These are phyloP conservation scores for Gopherus evgoodei DNA, from an alignment of 2,113 vertebrate genomes.

Conservation along the genomic window DNA sequence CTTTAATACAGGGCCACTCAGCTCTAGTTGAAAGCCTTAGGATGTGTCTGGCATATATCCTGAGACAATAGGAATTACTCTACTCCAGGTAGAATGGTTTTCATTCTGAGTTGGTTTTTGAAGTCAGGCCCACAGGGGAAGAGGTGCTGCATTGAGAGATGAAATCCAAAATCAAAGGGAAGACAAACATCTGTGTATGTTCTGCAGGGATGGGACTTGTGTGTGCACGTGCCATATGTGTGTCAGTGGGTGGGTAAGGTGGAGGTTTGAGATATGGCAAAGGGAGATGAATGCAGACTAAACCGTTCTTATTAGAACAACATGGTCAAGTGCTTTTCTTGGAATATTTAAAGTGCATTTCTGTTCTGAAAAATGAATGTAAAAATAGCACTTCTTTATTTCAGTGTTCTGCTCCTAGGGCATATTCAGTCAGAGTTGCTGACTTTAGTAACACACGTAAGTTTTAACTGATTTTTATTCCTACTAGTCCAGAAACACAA, in stretches of 20 bases:
- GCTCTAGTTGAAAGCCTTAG: background rate
- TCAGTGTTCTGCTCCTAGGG: conserved; percentile 1
- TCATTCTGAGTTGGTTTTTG: background rate
- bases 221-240: background rate
- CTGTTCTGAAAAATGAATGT: background rate
- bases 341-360: background rate
- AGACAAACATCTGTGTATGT: background rate
- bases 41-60: background rate
- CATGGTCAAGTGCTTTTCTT: background rate
- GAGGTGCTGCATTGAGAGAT: background rate
- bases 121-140: background rate
- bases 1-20: background rate
- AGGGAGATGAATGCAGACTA: background rate
- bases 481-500: background rate
- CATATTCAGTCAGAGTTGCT: conserved; percentile 1
- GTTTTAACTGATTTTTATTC: conserved; percentile 12
- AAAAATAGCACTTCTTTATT: conserved; percentile 11
- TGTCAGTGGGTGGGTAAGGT: accelerated
- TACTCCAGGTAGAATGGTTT: background rate
- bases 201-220: background rate
- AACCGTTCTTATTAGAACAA: conserved; percentile 8
- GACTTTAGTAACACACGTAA: conserved; percentile 13
- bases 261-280: background rate
- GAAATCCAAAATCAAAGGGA: background rate
- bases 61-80: background rate